Evolutionary conservation across 1,140 invertebrate genomes (phyloP).

Genomic region (Augochlora pura): DNA sequence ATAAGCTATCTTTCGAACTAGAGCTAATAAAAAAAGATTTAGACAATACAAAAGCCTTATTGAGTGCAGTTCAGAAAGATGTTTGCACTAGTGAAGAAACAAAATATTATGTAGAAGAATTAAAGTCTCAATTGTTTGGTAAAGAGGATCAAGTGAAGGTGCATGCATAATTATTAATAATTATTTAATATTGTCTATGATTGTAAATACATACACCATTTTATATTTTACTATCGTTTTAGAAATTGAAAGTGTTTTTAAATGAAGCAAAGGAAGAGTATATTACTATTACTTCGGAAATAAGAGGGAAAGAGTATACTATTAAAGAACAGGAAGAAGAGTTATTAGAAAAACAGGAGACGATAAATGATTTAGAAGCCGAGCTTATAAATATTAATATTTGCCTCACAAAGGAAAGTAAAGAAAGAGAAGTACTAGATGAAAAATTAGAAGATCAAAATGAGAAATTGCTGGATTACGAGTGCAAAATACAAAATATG

Average conservation of each 20-base stretch:
- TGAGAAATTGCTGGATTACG: constrained; percentile 49
- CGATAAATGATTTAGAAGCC: constrained; percentile 69
- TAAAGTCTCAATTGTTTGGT: constrained; percentile 62
- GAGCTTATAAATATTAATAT: constrained; percentile 63
- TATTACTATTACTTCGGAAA: constrained; percentile 60
- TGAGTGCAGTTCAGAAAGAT: constrained; percentile 59
- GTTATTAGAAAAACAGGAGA: constrained; percentile 62
- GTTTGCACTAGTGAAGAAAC: constrained; percentile 49
- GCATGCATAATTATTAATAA: constrained; percentile 26
- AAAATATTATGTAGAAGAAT: constrained; percentile 60
- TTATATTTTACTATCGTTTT: constrained; percentile 41
- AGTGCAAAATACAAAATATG: constrained; percentile 53
- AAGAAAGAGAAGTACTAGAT: constrained; percentile 65
- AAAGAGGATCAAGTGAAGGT: constrained; percentile 72
- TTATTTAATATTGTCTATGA: not conserved
- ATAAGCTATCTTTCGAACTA: constrained; percentile 67
- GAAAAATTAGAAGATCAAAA: constrained; percentile 66
- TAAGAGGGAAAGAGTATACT: constrained; percentile 54
- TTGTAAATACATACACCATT: not conserved
- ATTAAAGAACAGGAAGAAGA: constrained; percentile 58
- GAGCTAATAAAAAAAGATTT: constrained; percentile 64
- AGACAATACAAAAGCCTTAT: constrained; percentile 60
- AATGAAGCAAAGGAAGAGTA: constrained; percentile 77
- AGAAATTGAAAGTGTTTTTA: constrained; percentile 72
- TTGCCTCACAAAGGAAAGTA: constrained; percentile 66